phyloP scores from a whole-genome alignment of 2,113 vertebrate genomes.

The Andinoacara biseriatus region DNA sequence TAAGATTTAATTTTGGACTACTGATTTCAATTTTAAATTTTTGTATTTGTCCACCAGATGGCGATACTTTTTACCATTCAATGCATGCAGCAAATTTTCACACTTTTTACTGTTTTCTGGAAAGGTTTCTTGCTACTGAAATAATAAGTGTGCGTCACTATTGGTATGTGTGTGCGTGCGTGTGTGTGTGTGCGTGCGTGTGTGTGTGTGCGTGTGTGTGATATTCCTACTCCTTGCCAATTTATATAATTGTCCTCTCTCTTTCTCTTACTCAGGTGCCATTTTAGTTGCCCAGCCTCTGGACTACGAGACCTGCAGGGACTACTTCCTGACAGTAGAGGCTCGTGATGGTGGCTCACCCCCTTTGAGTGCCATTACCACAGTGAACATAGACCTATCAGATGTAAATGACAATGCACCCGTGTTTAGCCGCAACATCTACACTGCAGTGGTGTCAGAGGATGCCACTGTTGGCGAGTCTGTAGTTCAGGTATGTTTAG shows the following conservation, averaged over 20 bases:
- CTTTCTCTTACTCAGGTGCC: slow-evolving; percentile 77
- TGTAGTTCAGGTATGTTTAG: slow-evolving; percentile 83
- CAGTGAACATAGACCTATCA: slow-evolving; percentile 90
- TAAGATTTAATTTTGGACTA: too few species aligned
- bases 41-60: too few species aligned
- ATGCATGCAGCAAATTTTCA: too few species aligned
- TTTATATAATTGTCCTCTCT: not conserved
- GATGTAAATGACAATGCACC: slow-evolving; percentile 97
- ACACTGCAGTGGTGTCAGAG: slow-evolving; percentile 90
- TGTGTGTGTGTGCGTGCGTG: too few species aligned
- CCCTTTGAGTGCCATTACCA: slow-evolving; percentile 88
- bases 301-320: slow-evolving; percentile 92
- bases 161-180: too few species aligned
- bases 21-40: too few species aligned
- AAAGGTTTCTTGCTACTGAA: too few species aligned
- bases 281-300: slow-evolving; percentile 87
- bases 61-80: too few species aligned
- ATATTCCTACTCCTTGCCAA: not conserved
- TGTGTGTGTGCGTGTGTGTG: too few species aligned
- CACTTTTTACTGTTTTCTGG: too few species aligned
- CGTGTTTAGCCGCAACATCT: slow-evolving; percentile 86
- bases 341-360: slow-evolving; percentile 93
- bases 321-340: slow-evolving; percentile 94
- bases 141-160: too few species aligned
- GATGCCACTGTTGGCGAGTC: slow-evolving; percentile 87